Base-by-base conservation (phyloP, 2,113 vertebrate species). In the Pagrus major region DNA sequence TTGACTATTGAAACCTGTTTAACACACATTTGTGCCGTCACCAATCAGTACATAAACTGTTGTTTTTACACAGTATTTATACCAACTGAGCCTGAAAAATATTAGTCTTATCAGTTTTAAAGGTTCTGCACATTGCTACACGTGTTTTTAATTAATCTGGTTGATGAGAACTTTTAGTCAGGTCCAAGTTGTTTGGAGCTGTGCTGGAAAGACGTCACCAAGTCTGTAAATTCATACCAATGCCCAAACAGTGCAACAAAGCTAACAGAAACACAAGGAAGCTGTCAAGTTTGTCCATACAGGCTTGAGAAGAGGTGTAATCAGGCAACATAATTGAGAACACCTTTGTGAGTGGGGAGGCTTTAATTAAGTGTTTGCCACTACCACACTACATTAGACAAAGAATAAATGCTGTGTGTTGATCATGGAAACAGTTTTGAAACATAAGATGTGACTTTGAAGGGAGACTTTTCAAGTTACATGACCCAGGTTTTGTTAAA, bases 1-100 rank as follows among this genome's bases (percentile, higher is more conserved):
- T 8, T 3, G 2, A 51, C 9, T 61, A 60, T 18, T 59, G 6
- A 33, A 68, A 47, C 39, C 11, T 25, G 16, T 69, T 58, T 39
- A 25, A 54, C 33, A 37, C 27, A 3, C 3, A 16, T n/a, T n/a
- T 11, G 25, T 71, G 9, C 9, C 12, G 25, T 55, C 39, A 39
- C 47, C 56, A 31, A 55, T 75, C 60, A 44, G 15, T 52, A 52
- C 5, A 59, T 58, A 16, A 71, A 56, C 7, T 10, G 27, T 65
- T 14, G n/a, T 65, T 51, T 59, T 59, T 2, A 9, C 9, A n/a
- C n/a, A n/a, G 1, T 33, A 7, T 47, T 41, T 68, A 42, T 55
- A 37, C 25, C 7, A 2, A 6, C 33, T 23, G 27, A 82, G 33
- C 21, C 55, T 55, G 60, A 39, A n/a, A n/a, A n/a, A n/a, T n/a